Evolutionary conservation across 2,113 vertebrate species (phyloP).

Genomic region (Dermatemys mawii): DNA sequence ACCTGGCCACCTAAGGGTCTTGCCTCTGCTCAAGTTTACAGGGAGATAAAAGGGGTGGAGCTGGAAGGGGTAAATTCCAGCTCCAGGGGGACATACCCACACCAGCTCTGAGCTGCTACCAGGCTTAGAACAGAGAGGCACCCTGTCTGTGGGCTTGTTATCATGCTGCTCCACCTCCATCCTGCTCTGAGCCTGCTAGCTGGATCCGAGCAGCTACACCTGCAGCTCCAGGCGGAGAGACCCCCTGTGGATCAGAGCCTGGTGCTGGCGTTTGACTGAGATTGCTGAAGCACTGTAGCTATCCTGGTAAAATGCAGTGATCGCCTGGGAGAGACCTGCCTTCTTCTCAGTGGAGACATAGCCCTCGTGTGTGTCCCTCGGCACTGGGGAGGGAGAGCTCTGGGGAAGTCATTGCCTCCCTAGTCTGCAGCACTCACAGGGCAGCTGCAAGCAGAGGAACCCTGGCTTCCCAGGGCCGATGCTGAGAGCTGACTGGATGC

Average conservation of each 20-base stretch:
- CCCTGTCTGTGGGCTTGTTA: too few relatives aligned
- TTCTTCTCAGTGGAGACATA: neutral
- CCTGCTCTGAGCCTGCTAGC: too few relatives aligned
- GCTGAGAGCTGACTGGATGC: fast-evolving
- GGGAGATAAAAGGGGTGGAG: neutral
- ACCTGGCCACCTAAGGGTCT: neutral
- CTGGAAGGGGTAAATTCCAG: neutral
- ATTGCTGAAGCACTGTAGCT: neutral
- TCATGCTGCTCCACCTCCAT: neutral
- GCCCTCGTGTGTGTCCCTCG: neutral
- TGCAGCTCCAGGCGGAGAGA: neutral
- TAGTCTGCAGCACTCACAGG: fast-evolving
- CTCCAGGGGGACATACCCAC: neutral
- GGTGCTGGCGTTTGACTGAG: neutral
- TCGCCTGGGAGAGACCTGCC: neutral
- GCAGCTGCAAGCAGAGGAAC: neutral
- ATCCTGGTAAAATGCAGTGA: neutral
- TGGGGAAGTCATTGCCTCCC: neutral
- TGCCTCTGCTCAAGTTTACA: neutral
- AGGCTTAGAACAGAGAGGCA: neutral
- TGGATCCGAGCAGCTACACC: neutral
- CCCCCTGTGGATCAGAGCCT: neutral
- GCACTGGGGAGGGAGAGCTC: neutral
- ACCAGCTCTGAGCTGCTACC: neutral
- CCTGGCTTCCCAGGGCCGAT: neutral